These are phyloP conservation scores for Erythrocebus patas DNA, from an alignment of 2,113 vertebrate genomes.

Conservation along the genomic window DNA sequence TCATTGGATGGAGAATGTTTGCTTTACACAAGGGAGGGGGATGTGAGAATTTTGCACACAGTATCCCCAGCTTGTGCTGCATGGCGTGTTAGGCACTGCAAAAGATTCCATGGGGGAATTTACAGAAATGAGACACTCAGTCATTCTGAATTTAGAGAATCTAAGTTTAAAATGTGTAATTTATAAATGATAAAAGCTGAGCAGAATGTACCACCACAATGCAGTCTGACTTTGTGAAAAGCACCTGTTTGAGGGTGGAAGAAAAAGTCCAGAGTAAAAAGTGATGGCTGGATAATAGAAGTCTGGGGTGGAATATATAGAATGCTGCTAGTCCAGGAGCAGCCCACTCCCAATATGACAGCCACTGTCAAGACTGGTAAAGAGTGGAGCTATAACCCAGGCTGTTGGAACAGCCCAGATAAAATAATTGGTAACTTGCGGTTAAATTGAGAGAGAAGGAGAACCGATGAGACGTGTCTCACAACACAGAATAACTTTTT, in stretches of 20 bases:
- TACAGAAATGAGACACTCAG: not conserved
- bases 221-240: not conserved
- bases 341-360: rapidly evolving
- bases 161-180: not conserved
- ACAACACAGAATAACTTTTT: not conserved
- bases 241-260: not conserved
- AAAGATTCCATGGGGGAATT: not conserved
- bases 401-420: too few relatives aligned
- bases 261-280: not conserved
- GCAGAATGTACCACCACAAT: not conserved
- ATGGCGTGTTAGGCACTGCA: not conserved
- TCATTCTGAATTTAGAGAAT: not conserved
- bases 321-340: not conserved
- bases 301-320: rapidly evolving
- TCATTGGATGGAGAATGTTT: not conserved
- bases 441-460: not conserved
- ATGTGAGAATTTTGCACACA: not conserved
- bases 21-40: not conserved
- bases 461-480: not conserved
- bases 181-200: constrained; percentile 8
- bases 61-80: not conserved
- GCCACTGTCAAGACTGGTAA: not conserved
- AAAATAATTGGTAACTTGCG: not conserved
- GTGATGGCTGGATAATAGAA: not conserved
- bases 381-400: not conserved